Evolutionary conservation across 1,140 invertebrate species (phyloP), one percentile per base, ranked within the genome.

Genomic region (Prorops nasuta): DNA sequence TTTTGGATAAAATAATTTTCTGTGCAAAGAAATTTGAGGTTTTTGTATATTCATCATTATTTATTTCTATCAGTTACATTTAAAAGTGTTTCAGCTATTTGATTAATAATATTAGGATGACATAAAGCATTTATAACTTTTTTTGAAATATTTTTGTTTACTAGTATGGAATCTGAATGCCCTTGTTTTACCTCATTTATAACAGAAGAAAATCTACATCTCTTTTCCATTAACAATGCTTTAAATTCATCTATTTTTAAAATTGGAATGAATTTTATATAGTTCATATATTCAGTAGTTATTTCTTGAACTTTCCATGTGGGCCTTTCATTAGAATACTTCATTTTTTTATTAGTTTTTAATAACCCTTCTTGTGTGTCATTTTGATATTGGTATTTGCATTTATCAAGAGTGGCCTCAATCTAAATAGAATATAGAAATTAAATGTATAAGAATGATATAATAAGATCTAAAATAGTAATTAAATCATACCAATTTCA

Each of bases 401-500:
- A 72, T 47, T 69, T 63, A 8, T 44, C 17, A 12, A 71, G 17
- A 20, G 66, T 64, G 32, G 50, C 49, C 28, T 64, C 44, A 0
- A 74, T 36, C 72, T 75, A 28, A 43, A 50, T 62, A 43, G 15
- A 48, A 40, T 40, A 48, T 24, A 46, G 28, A 36, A 42, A 44
- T 49, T 39, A 35, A 21, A 48, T 24, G 7, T 24, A 19, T 32
- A 19, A 16, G 17, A 21, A 10, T 35, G 3, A 34, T 6, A 40
- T 32, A 14, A 22, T 17, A 35, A 49, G 40, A 58, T 16, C 35
- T 31, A 10, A 34, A 31, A 45, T 50, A 56, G n/a, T n/a, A n/a
- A n/a, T n/a, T n/a, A n/a, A n/a, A n/a, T n/a, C 67, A 62, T 67
- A 79, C 76, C 60, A 68, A 60, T 52, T 61, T 47, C 15, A 73